Evolutionary conservation across 2,113 vertebrate species (phyloP), one percentile per base, ranked within the genome.

Genomic region (Archilochus colubris): DNA sequence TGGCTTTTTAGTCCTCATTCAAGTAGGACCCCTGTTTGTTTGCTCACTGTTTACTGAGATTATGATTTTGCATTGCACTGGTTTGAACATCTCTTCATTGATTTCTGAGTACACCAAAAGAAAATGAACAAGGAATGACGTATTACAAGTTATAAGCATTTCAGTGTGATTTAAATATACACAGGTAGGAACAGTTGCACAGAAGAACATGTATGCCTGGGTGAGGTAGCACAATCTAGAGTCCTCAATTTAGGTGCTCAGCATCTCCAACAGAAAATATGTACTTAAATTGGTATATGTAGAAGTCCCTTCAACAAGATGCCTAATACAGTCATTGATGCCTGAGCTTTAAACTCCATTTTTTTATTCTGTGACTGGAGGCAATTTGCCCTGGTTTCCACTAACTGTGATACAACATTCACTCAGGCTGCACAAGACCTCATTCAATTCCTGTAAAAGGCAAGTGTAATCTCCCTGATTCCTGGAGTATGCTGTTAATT

Each of bases 391-490:
- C 66, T 67, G n/a, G 9, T 43, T 78, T 88, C 30, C 67, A 79
- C 43, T 5, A 53, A 4, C 12, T 18, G 6, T 33, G 6, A 33
- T 14, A 30, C 1, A 61, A 11, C 36, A 44, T 53, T 70, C 43
- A 18, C 27, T 67, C 33, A 15, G 23, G 10, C 27, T 57, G 6
- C n/a, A 4, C 9, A 7, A 78, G 17, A 38, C 43, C 28, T 25
- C 3, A 9, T 36, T 74, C 74, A 44, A 10, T n/a, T 58, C 17
- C 23, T 25, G 8, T 13, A 17, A 44, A 40, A 58, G 23, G 23
- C 0, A 0, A 66, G 20, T 40, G n/a, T 75, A 87, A 70, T 25
- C 4, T 54, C 10, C 38, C 6, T 1, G 58, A 9, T 66, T 78
- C 9, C 2, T 50, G 28, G 6, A 62, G 3, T 19, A 15, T 25